phyloP scores from a whole-genome alignment of 2,888 invertebrate genomes.

The Pseudococcus longispinus region DNA sequence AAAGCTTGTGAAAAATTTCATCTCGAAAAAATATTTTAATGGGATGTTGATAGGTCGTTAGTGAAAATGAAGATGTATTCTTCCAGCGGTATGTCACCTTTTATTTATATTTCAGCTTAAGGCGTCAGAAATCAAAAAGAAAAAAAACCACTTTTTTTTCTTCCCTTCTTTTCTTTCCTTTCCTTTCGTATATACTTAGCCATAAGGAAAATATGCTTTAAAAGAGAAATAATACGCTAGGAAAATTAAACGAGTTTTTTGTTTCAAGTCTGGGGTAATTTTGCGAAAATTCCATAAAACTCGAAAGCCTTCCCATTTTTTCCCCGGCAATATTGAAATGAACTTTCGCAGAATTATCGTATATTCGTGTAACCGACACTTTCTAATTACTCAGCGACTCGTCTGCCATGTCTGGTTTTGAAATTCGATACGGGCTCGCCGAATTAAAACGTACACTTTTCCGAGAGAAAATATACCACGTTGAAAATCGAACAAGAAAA shows the following conservation, averaged over 20 bases:
- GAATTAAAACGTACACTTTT: not conserved
- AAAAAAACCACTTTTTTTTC: not conserved
- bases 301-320: not conserved
- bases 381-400: not conserved
- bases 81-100: not conserved
- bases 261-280: not conserved
- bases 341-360: not conserved
- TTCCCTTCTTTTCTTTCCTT: too few species aligned
- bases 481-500: not conserved
- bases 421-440: not conserved
- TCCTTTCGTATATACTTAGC: not conserved
- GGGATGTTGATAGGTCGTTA: slow-evolving; percentile 12
- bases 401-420: not conserved
- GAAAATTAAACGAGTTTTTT: slow-evolving; percentile 13
- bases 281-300: not conserved
- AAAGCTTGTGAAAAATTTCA: not conserved
- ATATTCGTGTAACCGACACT: slow-evolving; percentile 14
- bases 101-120: not conserved
- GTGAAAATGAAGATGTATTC: slow-evolving; percentile 1
- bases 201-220: not conserved
- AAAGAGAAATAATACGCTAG: not conserved
- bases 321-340: not conserved
- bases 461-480: not conserved
- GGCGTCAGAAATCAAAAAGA: not conserved
- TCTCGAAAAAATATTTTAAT: not conserved